These are phyloP conservation scores for Eristalinus aeneus DNA, from an alignment of 2,888 invertebrate species.

Conservation along the genomic window DNA sequence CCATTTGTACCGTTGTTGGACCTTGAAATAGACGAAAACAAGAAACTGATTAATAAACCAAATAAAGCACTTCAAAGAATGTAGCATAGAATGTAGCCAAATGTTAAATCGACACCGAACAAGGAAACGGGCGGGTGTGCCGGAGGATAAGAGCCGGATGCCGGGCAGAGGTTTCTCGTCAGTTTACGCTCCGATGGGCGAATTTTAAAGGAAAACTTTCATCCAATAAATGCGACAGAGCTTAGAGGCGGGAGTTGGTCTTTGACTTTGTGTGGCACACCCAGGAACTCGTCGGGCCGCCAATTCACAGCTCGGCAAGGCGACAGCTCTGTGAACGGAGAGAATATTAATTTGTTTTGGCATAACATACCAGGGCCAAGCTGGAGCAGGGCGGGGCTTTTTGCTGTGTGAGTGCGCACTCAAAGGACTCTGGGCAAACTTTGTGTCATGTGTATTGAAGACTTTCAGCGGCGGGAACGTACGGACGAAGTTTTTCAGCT, in stretches of 20 bases:
- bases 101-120: background rate
- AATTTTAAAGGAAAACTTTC: background rate
- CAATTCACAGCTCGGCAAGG: background rate
- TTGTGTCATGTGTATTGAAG: background rate
- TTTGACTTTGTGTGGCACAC: background rate
- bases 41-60: slow-evolving; percentile 37
- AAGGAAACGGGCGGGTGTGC: too few relatives aligned
- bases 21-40: slow-evolving; percentile 82
- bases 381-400: too few relatives aligned
- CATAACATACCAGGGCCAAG: background rate
- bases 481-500: background rate
- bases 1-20: slow-evolving; percentile 93
- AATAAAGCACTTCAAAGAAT: slow-evolving; percentile 3
- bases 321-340: background rate
- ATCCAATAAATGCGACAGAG: background rate
- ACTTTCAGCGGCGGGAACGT: background rate
- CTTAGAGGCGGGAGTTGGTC: background rate
- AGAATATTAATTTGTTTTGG: background rate
- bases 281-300: background rate
- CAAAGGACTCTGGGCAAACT: background rate
- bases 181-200: background rate
- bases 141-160: too few relatives aligned
- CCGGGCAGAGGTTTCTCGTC: background rate
- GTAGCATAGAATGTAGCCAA: slow-evolving; percentile 9
- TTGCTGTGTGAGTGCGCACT: background rate